phyloP scores from a whole-genome alignment of 2,113 vertebrate genomes.

The Forbesichthys papilliferus region DNA sequence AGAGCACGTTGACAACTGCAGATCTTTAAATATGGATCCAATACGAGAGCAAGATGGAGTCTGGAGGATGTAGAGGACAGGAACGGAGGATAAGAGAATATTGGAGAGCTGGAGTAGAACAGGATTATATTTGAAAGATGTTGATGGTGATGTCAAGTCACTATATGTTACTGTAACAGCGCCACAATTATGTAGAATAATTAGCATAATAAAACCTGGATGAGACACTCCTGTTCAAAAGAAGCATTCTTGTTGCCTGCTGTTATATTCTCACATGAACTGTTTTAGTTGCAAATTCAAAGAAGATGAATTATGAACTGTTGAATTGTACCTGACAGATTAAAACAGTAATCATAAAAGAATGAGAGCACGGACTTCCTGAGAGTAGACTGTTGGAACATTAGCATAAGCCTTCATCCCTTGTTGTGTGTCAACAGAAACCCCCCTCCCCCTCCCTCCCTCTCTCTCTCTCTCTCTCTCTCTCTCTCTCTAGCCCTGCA shows the following conservation, averaged over 20 bases:
- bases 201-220: no score
- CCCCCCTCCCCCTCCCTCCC: conserved; percentile 43
- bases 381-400: conserved; percentile 24
- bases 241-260: no score
- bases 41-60: conserved; percentile 27
- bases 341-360: conserved; percentile 92
- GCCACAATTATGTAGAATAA: no score
- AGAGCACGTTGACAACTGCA: conserved; percentile 30
- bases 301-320: conserved; percentile 71
- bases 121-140: no score
- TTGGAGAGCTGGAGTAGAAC: no score
- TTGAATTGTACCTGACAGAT: conserved; percentile 84
- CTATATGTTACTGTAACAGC: no score
- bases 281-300: no score
- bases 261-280: no score
- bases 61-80: no score
- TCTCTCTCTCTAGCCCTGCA: conserved; percentile 38
- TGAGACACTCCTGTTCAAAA: no score
- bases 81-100: no score
- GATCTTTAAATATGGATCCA: conserved; percentile 56
- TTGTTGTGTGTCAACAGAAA: conserved; percentile 84
- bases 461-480: conserved; percentile 69
- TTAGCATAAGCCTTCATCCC: conserved; percentile 91
- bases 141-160: no score
- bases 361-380: conserved; percentile 74